phyloP scores from a whole-genome alignment of 2,888 invertebrate genomes.

The Bellardia bayeri region DNA sequence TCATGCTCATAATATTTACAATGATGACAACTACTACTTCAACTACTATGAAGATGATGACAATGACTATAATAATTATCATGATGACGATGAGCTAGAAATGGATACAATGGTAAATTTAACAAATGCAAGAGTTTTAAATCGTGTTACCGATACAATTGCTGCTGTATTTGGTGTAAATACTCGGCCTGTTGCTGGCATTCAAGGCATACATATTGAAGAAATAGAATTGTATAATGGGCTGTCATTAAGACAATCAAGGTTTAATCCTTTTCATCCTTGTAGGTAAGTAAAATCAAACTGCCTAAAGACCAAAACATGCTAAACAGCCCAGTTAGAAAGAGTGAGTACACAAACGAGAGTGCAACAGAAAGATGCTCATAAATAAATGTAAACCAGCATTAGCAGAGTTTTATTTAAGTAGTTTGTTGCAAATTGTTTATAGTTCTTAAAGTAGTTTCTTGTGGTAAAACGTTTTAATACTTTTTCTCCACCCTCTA shows the following conservation, averaged over 20 bases:
- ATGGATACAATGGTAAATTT: constrained; percentile 45
- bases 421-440: constrained; percentile 37
- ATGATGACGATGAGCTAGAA: constrained; percentile 39
- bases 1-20: background rate
- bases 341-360: background rate
- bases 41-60: constrained; percentile 15
- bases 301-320: background rate
- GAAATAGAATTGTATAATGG: constrained; percentile 79
- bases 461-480: constrained; percentile 52
- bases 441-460: constrained; percentile 13
- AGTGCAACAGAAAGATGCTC: background rate
- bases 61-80: background rate
- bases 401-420: constrained; percentile 44
- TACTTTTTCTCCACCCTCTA: background rate
- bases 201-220: constrained; percentile 74
- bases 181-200: constrained; percentile 63
- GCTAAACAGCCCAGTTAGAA: background rate
- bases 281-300: constrained; percentile 79
- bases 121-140: constrained; percentile 74
- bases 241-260: constrained; percentile 79
- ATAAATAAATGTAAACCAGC: constrained; percentile 58
- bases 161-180: constrained; percentile 79
- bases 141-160: constrained; percentile 78
- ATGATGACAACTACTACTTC: constrained; percentile 22
- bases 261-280: constrained; percentile 81